Evolutionary conservation across 1,140 invertebrate genomes (phyloP).

Genomic region (Eupeodes corollae): DNA sequence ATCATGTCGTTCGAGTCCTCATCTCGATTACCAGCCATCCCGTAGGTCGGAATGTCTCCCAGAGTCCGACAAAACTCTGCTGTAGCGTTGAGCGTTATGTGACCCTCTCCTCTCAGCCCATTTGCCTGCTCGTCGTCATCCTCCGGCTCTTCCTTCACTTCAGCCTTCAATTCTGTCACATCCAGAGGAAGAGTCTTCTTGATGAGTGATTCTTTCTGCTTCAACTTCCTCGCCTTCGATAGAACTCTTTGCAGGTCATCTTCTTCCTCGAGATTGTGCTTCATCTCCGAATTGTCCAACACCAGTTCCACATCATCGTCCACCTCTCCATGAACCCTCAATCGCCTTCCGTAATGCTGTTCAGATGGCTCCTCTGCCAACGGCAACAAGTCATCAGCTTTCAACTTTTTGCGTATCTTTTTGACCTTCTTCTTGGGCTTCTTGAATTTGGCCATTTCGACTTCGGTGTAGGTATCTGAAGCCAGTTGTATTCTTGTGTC

Average conservation of each 20-base stretch:
- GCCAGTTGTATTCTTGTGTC: slow-evolving; percentile 59
- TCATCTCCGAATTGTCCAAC: slow-evolving; percentile 28
- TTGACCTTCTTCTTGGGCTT: slow-evolving; percentile 84
- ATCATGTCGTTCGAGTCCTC: slow-evolving; percentile 72
- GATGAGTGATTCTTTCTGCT: slow-evolving; percentile 44
- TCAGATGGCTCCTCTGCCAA: slow-evolving; percentile 32
- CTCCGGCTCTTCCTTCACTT: slow-evolving; percentile 40
- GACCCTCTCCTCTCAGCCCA: slow-evolving; percentile 27
- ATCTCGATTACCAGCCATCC: slow-evolving; percentile 76
- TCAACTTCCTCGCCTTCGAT: slow-evolving; percentile 61
- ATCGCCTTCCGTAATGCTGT: slow-evolving; percentile 44
- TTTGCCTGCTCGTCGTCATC: slow-evolving; percentile 23
- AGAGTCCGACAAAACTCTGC: slow-evolving; percentile 95
- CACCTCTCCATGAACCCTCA: slow-evolving; percentile 26
- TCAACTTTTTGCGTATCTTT: slow-evolving; percentile 42
- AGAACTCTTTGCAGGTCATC: slow-evolving; percentile 61
- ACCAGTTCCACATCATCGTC: slow-evolving; percentile 28
- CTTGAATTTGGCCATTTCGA: slow-evolving; percentile 78
- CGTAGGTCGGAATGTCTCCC: slow-evolving; percentile 89
- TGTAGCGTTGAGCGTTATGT: slow-evolving; percentile 83
- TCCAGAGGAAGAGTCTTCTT: slow-evolving; percentile 36
- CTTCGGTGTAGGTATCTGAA: slow-evolving; percentile 77
- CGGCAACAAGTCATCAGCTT: slow-evolving; percentile 46
- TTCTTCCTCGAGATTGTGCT: slow-evolving; percentile 59
- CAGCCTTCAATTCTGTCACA: slow-evolving; percentile 33